Base-by-base conservation (phyloP, 30 jellyfish, hydroid and myxozoan genomes). In the Hydra vulgaris region DNA sequence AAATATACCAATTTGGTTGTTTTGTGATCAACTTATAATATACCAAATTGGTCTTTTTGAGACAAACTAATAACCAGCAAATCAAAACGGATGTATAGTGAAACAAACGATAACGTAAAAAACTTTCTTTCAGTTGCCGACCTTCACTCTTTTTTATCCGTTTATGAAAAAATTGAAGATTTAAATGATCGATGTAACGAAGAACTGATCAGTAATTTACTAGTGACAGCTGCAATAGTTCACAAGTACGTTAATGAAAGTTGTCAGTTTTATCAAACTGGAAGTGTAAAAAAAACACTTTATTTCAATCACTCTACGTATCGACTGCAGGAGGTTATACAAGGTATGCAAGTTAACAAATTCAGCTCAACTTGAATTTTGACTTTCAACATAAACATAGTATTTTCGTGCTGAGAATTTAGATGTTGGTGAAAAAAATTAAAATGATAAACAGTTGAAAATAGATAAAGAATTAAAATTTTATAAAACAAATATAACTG, bases 111-210 rank as follows among this genome's bases (percentile, higher is more conserved):
- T 15, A 25, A 82, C 52, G 8, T 80, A 21, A 66, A 23, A 26
- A 21, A 17, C 19, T 80, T 21, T 53, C 87, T 84, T 20, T 61
- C 84, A 15, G 87, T 23, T n/a, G 72, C 22, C 15, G 67, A 80
- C 8, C 18, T 80, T 0, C 7, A 0, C 18, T 66, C 27, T 16
- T 73, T 20, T 26, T 21, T 73, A 26, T 18, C 23, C 4, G 27
- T 23, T 1, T 20, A n/a, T 68, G 66, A 25, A 20, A 68, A 8
- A n/a, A 16, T n/a, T n/a, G 75, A n/a, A 3, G 26, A 20, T 16
- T 1, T 23, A 3, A n/a, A 1, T 40, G 61, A 40, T 12, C 61
- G 61, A 3, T 68, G 75, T 68, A 23, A 68, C 16, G 75, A 68
- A 68, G 25, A n/a, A 20, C 16, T 68, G 27, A n/a, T 68, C 7